Evolutionary conservation across 2,888 invertebrate genomes (phyloP).

Genomic region (Pristionchus maxplancki): DNA sequence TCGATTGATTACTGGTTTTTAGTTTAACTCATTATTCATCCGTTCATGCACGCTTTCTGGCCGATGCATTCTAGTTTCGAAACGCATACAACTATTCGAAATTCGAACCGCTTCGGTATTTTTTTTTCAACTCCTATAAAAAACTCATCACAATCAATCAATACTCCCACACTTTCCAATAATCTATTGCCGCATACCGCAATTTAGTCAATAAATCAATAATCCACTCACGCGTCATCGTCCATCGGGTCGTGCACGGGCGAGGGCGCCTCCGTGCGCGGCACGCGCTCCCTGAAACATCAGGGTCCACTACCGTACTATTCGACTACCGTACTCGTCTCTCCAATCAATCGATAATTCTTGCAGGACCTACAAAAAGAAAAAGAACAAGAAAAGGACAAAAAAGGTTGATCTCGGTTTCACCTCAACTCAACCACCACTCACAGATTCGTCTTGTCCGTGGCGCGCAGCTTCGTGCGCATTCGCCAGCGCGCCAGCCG

Average conservation of each 20-base stretch:
- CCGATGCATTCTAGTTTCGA: too few species aligned
- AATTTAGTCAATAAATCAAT: not conserved
- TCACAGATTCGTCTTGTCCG: constrained; percentile 11
- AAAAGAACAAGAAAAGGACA: too few species aligned
- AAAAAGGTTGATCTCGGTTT: not conserved
- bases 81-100: too few species aligned
- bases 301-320: too few species aligned
- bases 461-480: not conserved
- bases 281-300: constrained; percentile 14
- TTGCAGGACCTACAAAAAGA: too few species aligned
- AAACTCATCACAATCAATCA: too few species aligned
- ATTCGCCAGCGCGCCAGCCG: constrained; percentile 8
- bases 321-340: too few species aligned
- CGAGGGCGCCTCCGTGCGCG: constrained; percentile 35
- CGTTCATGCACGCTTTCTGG: too few species aligned
- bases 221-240: constrained; percentile 20
- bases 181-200: not conserved
- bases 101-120: too few species aligned
- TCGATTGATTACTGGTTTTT: not conserved
- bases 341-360: not conserved
- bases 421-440: not conserved
- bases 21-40: too few species aligned
- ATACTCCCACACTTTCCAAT: not conserved
- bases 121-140: too few species aligned
- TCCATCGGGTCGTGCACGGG: constrained; percentile 41